Percentiles rank a stretch among this genome's conserved stretches.
Evolutionary conservation across 2,113 vertebrate genomes (phyloP).

Genomic region (Ailuropoda melanoleuca): DNA sequence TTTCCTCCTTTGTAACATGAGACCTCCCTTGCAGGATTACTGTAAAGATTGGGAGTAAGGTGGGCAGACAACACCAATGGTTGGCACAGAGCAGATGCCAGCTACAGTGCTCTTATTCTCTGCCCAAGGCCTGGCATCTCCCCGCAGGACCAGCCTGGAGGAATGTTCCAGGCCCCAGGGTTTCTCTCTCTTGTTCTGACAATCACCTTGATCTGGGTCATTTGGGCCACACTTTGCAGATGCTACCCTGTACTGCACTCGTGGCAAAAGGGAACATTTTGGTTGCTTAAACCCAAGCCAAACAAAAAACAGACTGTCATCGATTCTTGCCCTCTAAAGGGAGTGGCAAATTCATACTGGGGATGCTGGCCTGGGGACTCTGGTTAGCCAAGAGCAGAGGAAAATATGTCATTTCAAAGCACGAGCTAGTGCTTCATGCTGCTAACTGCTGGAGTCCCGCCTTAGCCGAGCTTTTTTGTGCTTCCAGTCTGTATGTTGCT

Average conservation of each 20-base stretch:
- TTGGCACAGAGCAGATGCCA: accelerated
- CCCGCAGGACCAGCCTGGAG: neutral
- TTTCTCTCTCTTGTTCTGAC: neutral
- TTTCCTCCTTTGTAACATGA: neutral
- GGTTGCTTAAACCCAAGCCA: neutral
- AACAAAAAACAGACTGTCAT: neutral
- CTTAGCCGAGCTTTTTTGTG: neutral
- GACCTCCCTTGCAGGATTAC: neutral
- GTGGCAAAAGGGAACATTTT: neutral
- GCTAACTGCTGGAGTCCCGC: neutral
- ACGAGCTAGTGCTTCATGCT: neutral
- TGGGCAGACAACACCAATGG: accelerated
- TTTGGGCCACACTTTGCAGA: neutral
- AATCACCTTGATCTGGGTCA: neutral
- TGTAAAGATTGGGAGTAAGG: no score
- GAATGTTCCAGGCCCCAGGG: neutral
- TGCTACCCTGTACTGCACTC: neutral
- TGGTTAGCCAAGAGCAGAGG: neutral
- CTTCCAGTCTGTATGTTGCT: neutral
- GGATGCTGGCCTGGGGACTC: neutral
- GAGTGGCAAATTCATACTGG: neutral
- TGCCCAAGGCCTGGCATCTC: neutral
- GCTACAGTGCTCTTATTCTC: neutral
- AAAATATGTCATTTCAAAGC: neutral
- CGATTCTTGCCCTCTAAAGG: neutral